Percentiles rank a stretch among this genome's conserved stretches.
Evolutionary conservation across 2,888 invertebrate species (phyloP).

Genomic region (Tromatobia lineatoria): DNA sequence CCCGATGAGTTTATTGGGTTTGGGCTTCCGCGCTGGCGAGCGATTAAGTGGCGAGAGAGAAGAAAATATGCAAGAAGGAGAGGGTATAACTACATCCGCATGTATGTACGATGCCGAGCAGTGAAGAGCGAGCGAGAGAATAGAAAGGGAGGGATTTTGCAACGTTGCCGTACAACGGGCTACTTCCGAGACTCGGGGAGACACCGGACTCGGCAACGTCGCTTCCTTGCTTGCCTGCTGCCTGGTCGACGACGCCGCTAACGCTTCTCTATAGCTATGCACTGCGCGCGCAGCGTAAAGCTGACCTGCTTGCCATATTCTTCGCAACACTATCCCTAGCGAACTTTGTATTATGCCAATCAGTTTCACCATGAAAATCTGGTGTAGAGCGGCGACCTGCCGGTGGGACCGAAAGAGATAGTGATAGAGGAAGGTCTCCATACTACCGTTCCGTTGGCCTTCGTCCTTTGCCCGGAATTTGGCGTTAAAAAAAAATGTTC

Average conservation of each 20-base stretch:
- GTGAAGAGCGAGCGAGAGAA: slow-evolving; percentile 37
- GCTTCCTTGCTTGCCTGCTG: slow-evolving; percentile 9
- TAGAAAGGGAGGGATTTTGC: slow-evolving; percentile 70
- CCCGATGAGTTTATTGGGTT: slow-evolving; percentile 43
- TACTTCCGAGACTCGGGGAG: slow-evolving; percentile 69
- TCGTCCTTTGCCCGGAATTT: slow-evolving; percentile 64
- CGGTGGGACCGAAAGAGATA: slow-evolving; percentile 16
- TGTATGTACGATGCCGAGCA: slow-evolving; percentile 21
- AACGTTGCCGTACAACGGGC: slow-evolving; percentile 58
- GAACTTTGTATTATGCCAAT: slow-evolving; percentile 52
- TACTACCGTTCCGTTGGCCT: slow-evolving; percentile 9
- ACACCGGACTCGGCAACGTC: slow-evolving; percentile 69
- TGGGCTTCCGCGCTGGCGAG: slow-evolving; percentile 65
- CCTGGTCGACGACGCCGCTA: slow-evolving; percentile 13
- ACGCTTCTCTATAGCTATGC: not conserved
- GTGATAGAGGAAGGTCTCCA: slow-evolving; percentile 37
- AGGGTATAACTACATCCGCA: slow-evolving; percentile 49
- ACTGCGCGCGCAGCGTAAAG: slow-evolving; percentile 6
- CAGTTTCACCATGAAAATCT: slow-evolving; percentile 40
- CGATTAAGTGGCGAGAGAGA: slow-evolving; percentile 37
- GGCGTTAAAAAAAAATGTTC: not conserved
- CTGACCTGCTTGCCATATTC: slow-evolving; percentile 61
- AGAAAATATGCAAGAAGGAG: slow-evolving; percentile 50
- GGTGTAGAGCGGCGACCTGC: not conserved
- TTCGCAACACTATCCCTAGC: slow-evolving; percentile 68